Evolutionary conservation across 2,113 vertebrate species (phyloP).

Genomic region (Podarcis raffonei): DNA sequence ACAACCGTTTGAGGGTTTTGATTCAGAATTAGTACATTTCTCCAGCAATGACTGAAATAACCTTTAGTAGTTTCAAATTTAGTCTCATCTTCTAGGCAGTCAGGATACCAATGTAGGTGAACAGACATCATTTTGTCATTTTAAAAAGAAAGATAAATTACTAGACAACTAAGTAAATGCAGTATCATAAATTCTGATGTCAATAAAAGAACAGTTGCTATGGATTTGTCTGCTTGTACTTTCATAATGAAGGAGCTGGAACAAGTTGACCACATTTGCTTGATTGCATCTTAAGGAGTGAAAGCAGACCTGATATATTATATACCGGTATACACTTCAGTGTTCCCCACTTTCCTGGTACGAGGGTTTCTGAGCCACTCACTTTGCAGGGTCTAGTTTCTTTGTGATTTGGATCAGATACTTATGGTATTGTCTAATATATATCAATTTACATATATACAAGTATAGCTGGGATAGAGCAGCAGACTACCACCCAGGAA

Average conservation of each 20-base stretch:
- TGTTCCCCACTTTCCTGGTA: too few species aligned
- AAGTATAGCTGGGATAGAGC: neutral
- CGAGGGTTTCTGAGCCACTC: too few species aligned
- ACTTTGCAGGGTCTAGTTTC: too few species aligned
- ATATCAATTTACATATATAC: too few species aligned
- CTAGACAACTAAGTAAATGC: neutral
- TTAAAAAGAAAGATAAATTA: neutral
- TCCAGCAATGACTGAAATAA: neutral
- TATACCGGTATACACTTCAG: neutral
- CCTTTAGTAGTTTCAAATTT: neutral
- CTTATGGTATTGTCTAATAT: too few species aligned
- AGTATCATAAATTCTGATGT: neutral
- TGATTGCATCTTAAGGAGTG: neutral
- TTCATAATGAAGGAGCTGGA: neutral
- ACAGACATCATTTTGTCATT: neutral
- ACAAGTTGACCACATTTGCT: neutral
- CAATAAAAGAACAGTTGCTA: neutral
- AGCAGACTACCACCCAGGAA: too few species aligned
- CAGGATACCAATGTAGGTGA: neutral
- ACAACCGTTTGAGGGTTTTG: neutral
- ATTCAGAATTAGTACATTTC: neutral
- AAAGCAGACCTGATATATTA: neutral
- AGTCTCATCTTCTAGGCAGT: neutral
- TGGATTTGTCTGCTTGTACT: neutral
- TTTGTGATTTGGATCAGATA: too few species aligned